Evolutionary conservation across 2,113 vertebrate genomes (phyloP), one percentile per base, ranked within the genome.

Genomic region (Phrynosoma blainvillii): DNA sequence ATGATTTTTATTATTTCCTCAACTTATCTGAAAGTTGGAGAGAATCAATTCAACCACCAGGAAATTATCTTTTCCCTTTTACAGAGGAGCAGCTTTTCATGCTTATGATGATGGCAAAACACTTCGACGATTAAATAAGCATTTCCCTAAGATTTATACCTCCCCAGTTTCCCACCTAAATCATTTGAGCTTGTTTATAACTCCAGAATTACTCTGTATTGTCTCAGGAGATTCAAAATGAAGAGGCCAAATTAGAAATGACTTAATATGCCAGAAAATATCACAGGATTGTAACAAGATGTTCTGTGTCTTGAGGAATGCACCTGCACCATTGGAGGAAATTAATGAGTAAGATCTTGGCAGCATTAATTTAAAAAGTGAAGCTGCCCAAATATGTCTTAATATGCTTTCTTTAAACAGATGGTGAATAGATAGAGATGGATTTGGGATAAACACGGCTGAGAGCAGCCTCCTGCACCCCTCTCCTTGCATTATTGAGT

Each of bases 211-310:
- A 92, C 88, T 93, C 90, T 52, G 2, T 68, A 88, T 92, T 87
- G 90, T 65, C 93, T 93, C 86, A 81, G 90, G 81, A 93, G 77
- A 84, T 12, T 92, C 86, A 87, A 91, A 74, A 91, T 85, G 92
- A 91, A 89, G 94, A 94, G 66, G 91, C 87, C 16, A 82, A 95
- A 96, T 97, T 95, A 96, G 96, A 96, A 96, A 93, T 87, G 91
- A 93, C 91, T 95, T 95, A 90, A 91, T 65, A 86, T 93, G 94
- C 96, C 95, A 95, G 91, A 88, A 94, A 93, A 85, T 93, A 96
- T 93, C 92, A 89, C 59, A 80, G 0, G 78, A 71, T 87, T 92
- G 89, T 88, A 94, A 79, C 65, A 76, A 12, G 36, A 90, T 84
- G 65, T 84, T 92, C 70, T 92, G 88, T 84, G 59, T 3, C 0